Evolutionary conservation across 2,797 vertebrate genomes (phyloP).

Genomic region (Oreochromis mossambicus): DNA sequence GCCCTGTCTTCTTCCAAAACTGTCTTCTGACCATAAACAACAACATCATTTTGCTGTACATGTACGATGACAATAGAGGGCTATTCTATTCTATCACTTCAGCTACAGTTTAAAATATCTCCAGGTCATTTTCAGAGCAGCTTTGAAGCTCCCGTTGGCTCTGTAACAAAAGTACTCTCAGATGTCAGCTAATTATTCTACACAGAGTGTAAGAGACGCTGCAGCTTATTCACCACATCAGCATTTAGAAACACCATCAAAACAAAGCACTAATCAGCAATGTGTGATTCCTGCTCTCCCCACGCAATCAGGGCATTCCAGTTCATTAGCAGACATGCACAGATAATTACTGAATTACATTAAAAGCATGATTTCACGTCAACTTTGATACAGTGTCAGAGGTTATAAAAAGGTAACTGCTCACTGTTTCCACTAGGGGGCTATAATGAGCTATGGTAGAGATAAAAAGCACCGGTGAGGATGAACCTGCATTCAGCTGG

Average conservation of each 20-base stretch:
- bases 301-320: accelerated
- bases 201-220: not conserved
- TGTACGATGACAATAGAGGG: not conserved
- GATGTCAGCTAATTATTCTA: not conserved
- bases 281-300: not conserved
- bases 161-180: not conserved
- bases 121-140: not conserved
- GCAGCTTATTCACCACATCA: not conserved
- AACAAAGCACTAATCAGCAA: not conserved
- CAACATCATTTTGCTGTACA: not conserved
- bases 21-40: not conserved
- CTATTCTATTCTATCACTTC: accelerated
- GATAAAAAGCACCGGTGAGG: accelerated
- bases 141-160: accelerated
- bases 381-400: not conserved
- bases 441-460: not conserved
- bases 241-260: not conserved
- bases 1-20: not conserved
- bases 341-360: not conserved
- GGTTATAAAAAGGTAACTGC: not conserved
- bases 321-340: not conserved
- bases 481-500: not conserved
- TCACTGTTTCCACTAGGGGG: slow-evolving; percentile 5
- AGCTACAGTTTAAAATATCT: not conserved
- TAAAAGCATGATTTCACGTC: not conserved